phyloP scores from a whole-genome alignment of 2,888 invertebrate genomes.

The Drosophila sordidapex region DNA sequence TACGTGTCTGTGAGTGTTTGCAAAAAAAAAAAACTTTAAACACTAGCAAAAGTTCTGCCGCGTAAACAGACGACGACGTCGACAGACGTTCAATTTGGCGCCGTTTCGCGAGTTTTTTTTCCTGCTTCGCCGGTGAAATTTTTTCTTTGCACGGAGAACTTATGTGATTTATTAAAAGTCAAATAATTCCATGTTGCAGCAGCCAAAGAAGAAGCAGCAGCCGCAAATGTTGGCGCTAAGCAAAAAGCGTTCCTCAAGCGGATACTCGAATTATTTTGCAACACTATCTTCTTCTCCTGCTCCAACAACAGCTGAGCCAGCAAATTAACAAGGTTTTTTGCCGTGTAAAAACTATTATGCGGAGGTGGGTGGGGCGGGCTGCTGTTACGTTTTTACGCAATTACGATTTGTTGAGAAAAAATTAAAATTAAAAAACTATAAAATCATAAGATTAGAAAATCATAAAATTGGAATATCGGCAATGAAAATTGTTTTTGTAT shows the following conservation, averaged over 20 bases:
- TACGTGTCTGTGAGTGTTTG: conserved; percentile 29
- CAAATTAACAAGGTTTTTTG: conserved; percentile 55
- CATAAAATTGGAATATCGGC: background rate
- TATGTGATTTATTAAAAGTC: conserved; percentile 19
- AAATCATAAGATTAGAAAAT: background rate
- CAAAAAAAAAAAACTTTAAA: conserved; percentile 27
- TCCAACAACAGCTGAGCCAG: conserved; percentile 10
- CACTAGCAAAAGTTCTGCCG: conserved; percentile 65
- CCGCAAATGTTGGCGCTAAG: conserved; percentile 47
- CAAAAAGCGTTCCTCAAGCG: conserved; percentile 40
- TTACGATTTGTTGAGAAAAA: background rate
- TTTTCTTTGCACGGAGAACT: conserved; percentile 18
- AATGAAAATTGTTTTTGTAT: background rate
- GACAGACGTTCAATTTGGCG: conserved; percentile 71
- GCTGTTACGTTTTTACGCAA: background rate
- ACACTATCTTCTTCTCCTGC: background rate
- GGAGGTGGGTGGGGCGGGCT: conserved; percentile 63
- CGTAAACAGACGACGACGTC: conserved; percentile 72
- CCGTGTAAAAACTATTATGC: conserved; percentile 72
- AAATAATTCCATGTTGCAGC: conserved; percentile 28
- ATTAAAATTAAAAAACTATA: background rate
- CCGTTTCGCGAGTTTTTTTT: conserved; percentile 55
- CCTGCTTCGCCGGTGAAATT: conserved; percentile 60
- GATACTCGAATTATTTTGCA: conserved; percentile 16
- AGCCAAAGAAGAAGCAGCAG: conserved; percentile 30